phyloP scores from a whole-genome alignment of 2,113 vertebrate species.

The Gambusia affinis region DNA sequence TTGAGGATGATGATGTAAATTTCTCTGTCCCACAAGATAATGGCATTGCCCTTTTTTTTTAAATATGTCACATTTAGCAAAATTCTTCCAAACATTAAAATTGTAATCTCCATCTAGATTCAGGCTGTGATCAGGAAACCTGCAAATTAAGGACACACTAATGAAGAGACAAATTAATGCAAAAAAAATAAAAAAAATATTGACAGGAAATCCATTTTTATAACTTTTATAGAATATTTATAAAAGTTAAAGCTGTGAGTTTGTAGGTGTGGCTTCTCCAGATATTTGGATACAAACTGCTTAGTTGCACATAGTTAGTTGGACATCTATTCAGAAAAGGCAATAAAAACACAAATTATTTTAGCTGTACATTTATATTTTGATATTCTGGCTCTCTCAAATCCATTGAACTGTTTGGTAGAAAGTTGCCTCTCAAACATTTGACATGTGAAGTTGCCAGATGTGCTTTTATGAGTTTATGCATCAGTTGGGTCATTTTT shows the following conservation, averaged over 20 bases:
- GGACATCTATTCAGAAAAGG: too few relatives aligned
- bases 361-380: too few relatives aligned
- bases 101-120: neutral
- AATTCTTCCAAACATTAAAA: neutral
- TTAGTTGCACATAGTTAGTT: too few relatives aligned
- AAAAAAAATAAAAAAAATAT: too few relatives aligned
- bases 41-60: neutral
- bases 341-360: too few relatives aligned
- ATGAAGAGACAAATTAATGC: neutral
- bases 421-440: too few relatives aligned
- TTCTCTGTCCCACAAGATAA: neutral
- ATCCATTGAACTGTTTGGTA: too few relatives aligned
- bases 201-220: neutral
- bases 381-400: too few relatives aligned
- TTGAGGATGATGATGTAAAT: neutral
- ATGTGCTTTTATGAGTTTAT: too few relatives aligned
- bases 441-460: too few relatives aligned
- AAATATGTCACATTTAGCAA: neutral
- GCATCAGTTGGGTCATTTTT: too few relatives aligned
- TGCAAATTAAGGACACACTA: neutral
- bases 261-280: neutral
- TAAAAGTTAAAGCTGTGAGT: neutral
- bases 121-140: neutral
- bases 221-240: neutral
- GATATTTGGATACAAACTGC: too few relatives aligned